Conservation (phyloP, 1,140 invertebrate species). For the Riptortus pedestris region DNA sequence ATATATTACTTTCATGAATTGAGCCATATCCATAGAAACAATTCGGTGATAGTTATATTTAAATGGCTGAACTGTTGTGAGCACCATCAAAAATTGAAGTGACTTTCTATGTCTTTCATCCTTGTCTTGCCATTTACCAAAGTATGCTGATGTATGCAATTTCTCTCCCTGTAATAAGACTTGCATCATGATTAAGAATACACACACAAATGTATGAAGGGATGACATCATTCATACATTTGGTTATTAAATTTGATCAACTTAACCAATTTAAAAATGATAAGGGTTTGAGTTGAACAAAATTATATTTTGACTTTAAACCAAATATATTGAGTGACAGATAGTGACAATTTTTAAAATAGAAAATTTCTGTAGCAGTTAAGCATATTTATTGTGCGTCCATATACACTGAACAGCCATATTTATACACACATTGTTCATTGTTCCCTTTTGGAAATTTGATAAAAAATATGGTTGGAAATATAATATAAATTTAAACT, state of each 20-base stretch:
- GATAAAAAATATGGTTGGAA: too few relatives aligned
- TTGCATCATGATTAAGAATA: background rate
- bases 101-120: background rate
- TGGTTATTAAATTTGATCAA: background rate
- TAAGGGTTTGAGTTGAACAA: background rate
- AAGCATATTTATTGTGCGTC: too few relatives aligned
- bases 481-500: too few relatives aligned
- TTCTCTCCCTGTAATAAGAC: conserved; percentile 1
- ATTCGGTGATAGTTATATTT: conserved; percentile 1
- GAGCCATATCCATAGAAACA: background rate
- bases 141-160: background rate
- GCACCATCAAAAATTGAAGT: background rate
- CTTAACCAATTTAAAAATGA: background rate
- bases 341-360: background rate
- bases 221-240: too few relatives aligned
- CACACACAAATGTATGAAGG: too few relatives aligned
- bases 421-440: too few relatives aligned
- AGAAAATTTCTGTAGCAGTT: too few relatives aligned
- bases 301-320: background rate
- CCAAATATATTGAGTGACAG: background rate
- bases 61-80: conserved; percentile 3
- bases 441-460: too few relatives aligned
- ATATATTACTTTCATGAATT: background rate
- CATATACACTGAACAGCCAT: too few relatives aligned
- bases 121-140: conserved; percentile 1